Evolutionary conservation across 2,113 vertebrate genomes (phyloP).

Genomic region (Lathamus discolor): DNA sequence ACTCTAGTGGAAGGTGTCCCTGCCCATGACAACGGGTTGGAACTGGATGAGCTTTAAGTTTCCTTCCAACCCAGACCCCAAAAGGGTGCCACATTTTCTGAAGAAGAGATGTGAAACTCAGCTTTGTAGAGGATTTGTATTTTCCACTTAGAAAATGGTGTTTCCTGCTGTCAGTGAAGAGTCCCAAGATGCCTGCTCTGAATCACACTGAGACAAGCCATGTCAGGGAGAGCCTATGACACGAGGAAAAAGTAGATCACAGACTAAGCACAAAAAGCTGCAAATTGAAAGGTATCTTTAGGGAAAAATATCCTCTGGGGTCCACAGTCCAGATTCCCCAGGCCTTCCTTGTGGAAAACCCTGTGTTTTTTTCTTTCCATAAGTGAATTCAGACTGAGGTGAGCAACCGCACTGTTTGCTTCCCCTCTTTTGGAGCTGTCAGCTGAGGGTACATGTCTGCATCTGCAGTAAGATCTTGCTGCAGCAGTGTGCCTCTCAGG

Average conservation of each 20-base stretch:
- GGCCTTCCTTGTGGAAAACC: neutral
- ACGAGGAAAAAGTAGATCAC: neutral
- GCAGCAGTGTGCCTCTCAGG: neutral
- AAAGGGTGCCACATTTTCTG: neutral
- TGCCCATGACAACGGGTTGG: neutral
- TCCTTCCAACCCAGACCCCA: neutral
- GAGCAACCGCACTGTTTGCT: neutral
- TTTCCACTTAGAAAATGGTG: neutral
- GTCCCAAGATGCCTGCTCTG: neutral
- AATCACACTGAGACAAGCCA: neutral
- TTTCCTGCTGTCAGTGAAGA: neutral
- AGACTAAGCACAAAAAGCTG: neutral
- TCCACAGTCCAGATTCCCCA: neutral
- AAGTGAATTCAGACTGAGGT: neutral
- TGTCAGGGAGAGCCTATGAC: neutral
- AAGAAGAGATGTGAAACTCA: neutral
- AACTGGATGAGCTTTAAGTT: neutral
- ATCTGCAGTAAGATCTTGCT: neutral
- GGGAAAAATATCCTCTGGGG: neutral
- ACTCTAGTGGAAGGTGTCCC: too few relatives aligned
- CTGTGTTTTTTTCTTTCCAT: rapidly evolving
- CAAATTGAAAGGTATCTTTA: neutral
- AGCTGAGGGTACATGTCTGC: neutral
- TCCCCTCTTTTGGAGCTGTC: neutral
- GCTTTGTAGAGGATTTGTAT: neutral